A percentile compares a stretch with the other conserved stretches of the same genome.
These are phyloP conservation scores for Leucophenga montana DNA, from an alignment of 2,888 invertebrate genomes.

Conservation along the genomic window DNA sequence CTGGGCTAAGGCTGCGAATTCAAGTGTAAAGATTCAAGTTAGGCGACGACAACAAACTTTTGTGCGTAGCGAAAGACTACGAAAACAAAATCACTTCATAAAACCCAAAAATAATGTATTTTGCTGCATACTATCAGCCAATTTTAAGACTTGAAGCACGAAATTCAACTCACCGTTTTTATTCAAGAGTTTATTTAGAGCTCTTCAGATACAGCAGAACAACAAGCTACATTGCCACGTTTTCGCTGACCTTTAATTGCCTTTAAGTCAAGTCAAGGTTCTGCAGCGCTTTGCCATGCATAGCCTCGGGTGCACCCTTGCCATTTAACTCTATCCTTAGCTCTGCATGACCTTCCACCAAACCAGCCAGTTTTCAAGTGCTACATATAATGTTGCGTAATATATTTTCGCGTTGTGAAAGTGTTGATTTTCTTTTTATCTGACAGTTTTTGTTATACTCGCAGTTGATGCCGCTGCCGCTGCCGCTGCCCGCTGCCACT, in stretches of 20 bases:
- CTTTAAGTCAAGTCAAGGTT: slow-evolving; percentile 15
- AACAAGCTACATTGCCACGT: neutral
- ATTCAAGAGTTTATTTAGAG: too few species aligned
- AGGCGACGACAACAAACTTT: neutral
- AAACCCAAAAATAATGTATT: slow-evolving; percentile 18
- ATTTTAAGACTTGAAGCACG: neutral
- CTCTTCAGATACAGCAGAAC: too few species aligned
- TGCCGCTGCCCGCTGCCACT: too few species aligned
- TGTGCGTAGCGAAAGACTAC: neutral
- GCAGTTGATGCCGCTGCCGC: too few species aligned
- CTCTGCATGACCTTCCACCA: too few species aligned
- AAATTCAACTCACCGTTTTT: too few species aligned
- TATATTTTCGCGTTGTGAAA: neutral
- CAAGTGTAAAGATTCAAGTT: neutral
- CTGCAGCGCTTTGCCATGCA: too few species aligned
- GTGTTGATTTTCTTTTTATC: slow-evolving; percentile 3
- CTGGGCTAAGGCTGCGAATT: neutral
- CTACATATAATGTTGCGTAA: slow-evolving; percentile 6
- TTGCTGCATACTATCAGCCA: slow-evolving; percentile 14
- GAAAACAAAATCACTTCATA: neutral
- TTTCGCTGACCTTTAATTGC: slow-evolving; percentile 20
- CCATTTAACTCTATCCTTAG: neutral
- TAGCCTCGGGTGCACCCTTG: neutral
- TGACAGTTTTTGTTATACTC: too few species aligned
- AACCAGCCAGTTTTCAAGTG: neutral